Conservation (phyloP, 2,797 vertebrate species). For the Tadarida brasiliensis region DNA sequence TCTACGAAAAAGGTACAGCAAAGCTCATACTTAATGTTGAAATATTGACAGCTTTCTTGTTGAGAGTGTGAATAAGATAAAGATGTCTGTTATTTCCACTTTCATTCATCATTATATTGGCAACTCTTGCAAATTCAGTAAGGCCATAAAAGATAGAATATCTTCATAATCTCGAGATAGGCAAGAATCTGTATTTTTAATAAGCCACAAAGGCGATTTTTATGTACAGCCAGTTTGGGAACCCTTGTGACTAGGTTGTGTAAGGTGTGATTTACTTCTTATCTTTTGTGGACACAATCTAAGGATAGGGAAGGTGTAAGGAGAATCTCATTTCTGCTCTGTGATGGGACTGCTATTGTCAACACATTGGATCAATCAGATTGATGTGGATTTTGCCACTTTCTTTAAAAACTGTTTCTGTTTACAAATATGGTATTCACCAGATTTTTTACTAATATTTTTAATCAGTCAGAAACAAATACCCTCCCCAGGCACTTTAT, state of each 20-base stretch:
- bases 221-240: not conserved
- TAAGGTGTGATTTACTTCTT: not conserved
- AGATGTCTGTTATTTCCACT: not conserved
- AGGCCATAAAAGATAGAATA: not conserved
- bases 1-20: not conserved
- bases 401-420: slow-evolving; percentile 22
- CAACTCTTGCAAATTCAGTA: not conserved
- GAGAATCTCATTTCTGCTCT: not conserved
- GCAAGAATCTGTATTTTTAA: not conserved
- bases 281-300: not conserved
- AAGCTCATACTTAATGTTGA: not conserved
- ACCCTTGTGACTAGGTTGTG: not conserved
- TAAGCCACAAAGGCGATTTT: not conserved
- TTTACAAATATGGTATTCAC: not conserved
- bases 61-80: not conserved
- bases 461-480: not conserved
- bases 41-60: not conserved
- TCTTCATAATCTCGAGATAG: not conserved
- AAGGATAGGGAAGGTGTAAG: not conserved
- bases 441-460: not conserved
- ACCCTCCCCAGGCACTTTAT: not conserved
- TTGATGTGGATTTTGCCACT: not conserved
- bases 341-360: not conserved
- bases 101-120: not conserved
- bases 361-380: not conserved